Percentiles rank a stretch among this genome's conserved stretches.
phyloP scores from a whole-genome alignment of 1,140 invertebrate species.

The Lordiphosa collinella region DNA sequence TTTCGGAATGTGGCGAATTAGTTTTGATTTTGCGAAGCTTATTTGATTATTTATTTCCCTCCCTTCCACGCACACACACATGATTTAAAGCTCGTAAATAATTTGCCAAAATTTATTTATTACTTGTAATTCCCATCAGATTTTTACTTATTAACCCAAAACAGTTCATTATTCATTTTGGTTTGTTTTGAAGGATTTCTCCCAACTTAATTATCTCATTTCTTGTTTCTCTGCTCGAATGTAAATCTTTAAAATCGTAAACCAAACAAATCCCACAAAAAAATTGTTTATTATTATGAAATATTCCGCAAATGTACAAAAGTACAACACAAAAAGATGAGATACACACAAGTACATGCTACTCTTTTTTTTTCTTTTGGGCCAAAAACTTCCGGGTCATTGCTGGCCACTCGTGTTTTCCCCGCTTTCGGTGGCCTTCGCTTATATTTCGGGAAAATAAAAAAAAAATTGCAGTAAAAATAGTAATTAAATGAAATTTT shows the following conservation, averaged over 20 bases:
- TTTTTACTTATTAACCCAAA: too few species aligned
- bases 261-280: conserved; percentile 54
- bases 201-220: too few species aligned
- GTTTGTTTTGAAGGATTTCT: too few species aligned
- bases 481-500: conserved; percentile 32
- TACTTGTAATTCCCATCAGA: too few species aligned
- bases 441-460: neutral
- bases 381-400: conserved; percentile 60
- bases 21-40: too few species aligned
- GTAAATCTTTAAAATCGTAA: conserved; percentile 73
- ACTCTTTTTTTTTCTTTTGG: conserved; percentile 10
- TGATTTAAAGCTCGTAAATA: too few species aligned
- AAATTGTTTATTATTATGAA: conserved; percentile 67
- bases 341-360: conserved; percentile 33
- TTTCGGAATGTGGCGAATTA: neutral
- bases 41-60: too few species aligned
- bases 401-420: conserved; percentile 26
- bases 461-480: conserved; percentile 42
- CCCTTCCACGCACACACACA: too few species aligned
- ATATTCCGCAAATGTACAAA: conserved; percentile 17
- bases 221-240: too few species aligned
- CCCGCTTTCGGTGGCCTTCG: too few species aligned
- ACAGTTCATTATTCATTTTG: too few species aligned
- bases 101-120: too few species aligned
- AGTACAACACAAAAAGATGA: conserved; percentile 28